phyloP scores from a whole-genome alignment of 2,113 vertebrate genomes.

The Erinaceus europaeus region DNA sequence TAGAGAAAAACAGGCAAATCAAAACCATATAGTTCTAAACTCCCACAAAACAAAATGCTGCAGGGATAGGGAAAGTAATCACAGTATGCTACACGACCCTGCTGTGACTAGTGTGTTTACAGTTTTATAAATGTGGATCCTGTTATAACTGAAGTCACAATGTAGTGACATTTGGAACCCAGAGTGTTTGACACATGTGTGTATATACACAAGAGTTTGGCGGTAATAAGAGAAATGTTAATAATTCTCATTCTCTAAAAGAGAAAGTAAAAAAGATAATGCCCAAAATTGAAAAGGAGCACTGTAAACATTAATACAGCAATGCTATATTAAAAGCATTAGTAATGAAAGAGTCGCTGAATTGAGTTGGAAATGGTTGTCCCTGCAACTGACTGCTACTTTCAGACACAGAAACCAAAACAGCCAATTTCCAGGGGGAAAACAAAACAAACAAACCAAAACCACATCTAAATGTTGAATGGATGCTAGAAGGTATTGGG shows the following conservation, averaged over 20 bases:
- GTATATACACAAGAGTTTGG: background rate
- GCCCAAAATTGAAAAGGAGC: background rate
- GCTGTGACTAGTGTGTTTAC: background rate
- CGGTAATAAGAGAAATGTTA: too few relatives aligned
- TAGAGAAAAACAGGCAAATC: constrained; percentile 5
- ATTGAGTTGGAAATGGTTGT: background rate
- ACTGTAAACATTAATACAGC: too few relatives aligned
- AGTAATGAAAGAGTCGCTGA: background rate
- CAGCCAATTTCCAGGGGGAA: too few relatives aligned
- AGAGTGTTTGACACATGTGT: background rate
- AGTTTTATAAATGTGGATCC: constrained; percentile 3
- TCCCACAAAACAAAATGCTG: constrained; percentile 5
- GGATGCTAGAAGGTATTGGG: too few relatives aligned
- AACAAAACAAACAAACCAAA: too few relatives aligned
- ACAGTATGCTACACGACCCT: background rate
- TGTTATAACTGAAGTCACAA: background rate
- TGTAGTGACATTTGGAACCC: background rate
- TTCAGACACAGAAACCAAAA: too few relatives aligned
- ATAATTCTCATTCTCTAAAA: background rate
- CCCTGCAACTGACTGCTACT: background rate
- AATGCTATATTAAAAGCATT: background rate
- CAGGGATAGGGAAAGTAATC: background rate
- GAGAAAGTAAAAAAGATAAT: background rate
- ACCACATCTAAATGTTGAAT: too few relatives aligned
- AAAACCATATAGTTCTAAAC: constrained; percentile 29